These are phyloP conservation scores for Eleutherodactylus coqui DNA, from an alignment of 2,797 vertebrate species.

Conservation along the genomic window DNA sequence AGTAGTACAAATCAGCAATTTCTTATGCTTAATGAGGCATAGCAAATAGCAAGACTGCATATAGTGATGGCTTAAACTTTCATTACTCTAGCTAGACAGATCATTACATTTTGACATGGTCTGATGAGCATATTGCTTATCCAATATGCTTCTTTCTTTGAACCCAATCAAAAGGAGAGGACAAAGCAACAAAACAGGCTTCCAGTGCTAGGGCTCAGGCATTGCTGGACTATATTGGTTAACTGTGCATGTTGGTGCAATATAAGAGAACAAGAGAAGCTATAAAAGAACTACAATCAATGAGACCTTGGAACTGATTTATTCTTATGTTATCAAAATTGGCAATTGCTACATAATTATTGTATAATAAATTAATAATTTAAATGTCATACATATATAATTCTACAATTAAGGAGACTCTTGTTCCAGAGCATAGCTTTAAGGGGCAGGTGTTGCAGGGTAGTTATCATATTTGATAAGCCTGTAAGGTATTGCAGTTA, in stretches of 20 bases:
- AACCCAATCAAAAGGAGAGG: constrained; percentile 52
- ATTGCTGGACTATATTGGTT: neutral
- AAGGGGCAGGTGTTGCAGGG: constrained; percentile 5
- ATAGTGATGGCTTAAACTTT: constrained; percentile 56
- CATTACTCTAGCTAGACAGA: constrained; percentile 60
- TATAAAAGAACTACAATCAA: neutral
- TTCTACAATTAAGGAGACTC: neutral
- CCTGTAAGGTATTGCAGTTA: neutral
- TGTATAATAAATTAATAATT: neutral
- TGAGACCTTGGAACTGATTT: neutral
- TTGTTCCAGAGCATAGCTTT: neutral
- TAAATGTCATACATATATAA: neutral
- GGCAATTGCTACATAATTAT: neutral
- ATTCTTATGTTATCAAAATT: neutral
- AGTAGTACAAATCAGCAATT: constrained; percentile 60
- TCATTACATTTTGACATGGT: constrained; percentile 61
- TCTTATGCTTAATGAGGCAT: constrained; percentile 59
- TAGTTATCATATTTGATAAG: constrained; percentile 31
- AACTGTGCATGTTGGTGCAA: neutral
- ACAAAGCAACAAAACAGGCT: constrained; percentile 35
- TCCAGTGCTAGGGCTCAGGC: neutral
- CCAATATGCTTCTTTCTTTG: constrained; percentile 54
- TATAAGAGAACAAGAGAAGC: neutral
- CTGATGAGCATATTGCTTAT: constrained; percentile 60
- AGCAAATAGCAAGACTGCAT: constrained; percentile 48